These are phyloP conservation scores for Callionymus lyra DNA, from an alignment of 2,113 vertebrate genomes.

Conservation along the genomic window DNA sequence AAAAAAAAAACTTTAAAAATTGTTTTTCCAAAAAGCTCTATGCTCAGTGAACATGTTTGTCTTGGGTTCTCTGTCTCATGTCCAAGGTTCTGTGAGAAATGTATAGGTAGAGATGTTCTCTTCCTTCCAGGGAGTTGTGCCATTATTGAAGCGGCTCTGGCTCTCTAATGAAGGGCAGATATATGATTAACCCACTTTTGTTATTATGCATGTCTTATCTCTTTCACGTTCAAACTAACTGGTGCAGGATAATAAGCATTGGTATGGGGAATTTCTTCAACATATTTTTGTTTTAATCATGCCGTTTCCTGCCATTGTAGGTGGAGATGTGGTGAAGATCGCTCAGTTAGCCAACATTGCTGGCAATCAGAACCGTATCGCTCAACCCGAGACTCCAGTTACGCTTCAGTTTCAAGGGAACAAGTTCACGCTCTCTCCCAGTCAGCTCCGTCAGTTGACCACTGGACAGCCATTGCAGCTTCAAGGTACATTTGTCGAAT, in stretches of 20 bases:
- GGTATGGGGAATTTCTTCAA: not conserved
- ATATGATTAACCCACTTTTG: slow-evolving; percentile 59
- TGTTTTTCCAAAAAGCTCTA: no score
- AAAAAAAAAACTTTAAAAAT: no score
- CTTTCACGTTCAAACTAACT: slow-evolving; percentile 72
- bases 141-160: slow-evolving; percentile 22
- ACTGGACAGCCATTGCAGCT: slow-evolving; percentile 87
- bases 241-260: slow-evolving; percentile 2
- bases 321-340: slow-evolving; percentile 83
- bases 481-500: slow-evolving; percentile 75
- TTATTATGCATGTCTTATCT: slow-evolving; percentile 68
- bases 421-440: slow-evolving; percentile 86
- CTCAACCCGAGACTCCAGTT: slow-evolving; percentile 83
- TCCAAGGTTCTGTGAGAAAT: slow-evolving; percentile 36
- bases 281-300: slow-evolving; percentile 11
- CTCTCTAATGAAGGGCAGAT: slow-evolving; percentile 33
- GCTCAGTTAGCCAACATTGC: slow-evolving; percentile 79
- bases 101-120: slow-evolving; percentile 23
- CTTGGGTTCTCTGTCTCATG: slow-evolving; percentile 20
- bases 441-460: slow-evolving; percentile 87
- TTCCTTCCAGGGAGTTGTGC: slow-evolving; percentile 19
- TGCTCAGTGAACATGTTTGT: not conserved
- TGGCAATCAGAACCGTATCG: slow-evolving; percentile 75
- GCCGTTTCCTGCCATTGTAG: slow-evolving; percentile 52
- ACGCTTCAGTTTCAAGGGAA: slow-evolving; percentile 91